phyloP scores from a whole-genome alignment of 2,888 invertebrate species.

The Argynnis bischoffii region DNA sequence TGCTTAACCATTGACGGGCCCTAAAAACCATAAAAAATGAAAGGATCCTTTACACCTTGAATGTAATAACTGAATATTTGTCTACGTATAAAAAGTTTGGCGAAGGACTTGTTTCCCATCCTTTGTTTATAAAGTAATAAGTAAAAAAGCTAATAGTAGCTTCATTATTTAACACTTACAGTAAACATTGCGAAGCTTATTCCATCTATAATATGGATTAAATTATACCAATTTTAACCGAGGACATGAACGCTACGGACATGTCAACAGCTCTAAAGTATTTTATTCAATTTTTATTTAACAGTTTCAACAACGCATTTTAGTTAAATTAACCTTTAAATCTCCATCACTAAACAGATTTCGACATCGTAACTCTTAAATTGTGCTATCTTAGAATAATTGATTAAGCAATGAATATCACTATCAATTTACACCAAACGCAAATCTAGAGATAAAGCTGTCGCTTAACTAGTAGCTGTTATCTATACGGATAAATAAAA shows the following conservation, averaged over 20 bases:
- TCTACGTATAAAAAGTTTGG: slow-evolving; percentile 14
- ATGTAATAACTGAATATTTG: slow-evolving; percentile 18
- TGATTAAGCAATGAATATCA: slow-evolving; percentile 7
- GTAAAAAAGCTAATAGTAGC: no score
- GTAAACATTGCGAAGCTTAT: no score
- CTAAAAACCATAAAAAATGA: slow-evolving; percentile 13
- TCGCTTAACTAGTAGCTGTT: slow-evolving; percentile 1
- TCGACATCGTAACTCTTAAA: not conserved
- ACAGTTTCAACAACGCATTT: no score
- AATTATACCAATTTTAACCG: no score
- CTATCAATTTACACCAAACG: slow-evolving; percentile 10
- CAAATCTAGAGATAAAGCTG: slow-evolving; percentile 13
- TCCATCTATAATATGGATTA: no score
- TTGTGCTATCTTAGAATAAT: not conserved
- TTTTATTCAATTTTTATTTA: no score
- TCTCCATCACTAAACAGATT: no score
- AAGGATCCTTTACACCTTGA: slow-evolving; percentile 24
- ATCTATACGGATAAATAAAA: not conserved
- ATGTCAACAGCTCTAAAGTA: no score
- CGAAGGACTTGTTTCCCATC: slow-evolving; percentile 14
- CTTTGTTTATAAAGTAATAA: slow-evolving; percentile 2
- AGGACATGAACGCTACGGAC: no score
- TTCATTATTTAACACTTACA: no score
- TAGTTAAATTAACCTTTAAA: no score
- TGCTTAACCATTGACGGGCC: not conserved